A percentile compares a stretch with the other conserved stretches of the same genome.
Conservation (phyloP, 2,888 invertebrate species). For the Athalia cordata region DNA sequence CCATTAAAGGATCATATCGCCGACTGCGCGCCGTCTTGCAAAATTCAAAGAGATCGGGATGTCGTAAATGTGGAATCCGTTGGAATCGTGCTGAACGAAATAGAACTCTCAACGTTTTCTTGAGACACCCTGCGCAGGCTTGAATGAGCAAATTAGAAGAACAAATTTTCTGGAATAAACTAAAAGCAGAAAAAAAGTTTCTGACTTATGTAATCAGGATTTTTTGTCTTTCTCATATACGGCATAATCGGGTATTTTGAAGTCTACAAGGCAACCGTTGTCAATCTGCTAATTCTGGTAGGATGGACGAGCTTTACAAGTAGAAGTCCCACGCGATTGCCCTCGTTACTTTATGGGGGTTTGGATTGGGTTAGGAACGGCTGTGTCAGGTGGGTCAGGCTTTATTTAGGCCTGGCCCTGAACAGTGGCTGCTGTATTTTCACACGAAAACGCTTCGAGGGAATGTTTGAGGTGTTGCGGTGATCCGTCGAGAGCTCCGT, state of each 20-base stretch:
- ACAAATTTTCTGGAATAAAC: background rate
- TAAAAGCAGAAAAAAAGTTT: background rate
- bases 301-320: conserved; percentile 1
- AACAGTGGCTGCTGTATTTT: conserved; percentile 29
- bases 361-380: background rate
- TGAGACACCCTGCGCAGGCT: background rate
- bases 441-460: conserved; percentile 31
- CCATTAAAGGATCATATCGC: conserved; percentile 74
- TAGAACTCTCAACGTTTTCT: background rate
- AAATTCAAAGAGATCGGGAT: conserved; percentile 39
- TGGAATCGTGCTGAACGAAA: background rate
- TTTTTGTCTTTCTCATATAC: background rate
- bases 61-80: conserved; percentile 14
- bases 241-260: too few relatives aligned
- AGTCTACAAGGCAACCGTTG: background rate
- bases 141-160: background rate
- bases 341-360: conserved; percentile 12
- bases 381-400: conserved; percentile 29
- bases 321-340: background rate
- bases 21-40: conserved; percentile 53
- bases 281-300: background rate
- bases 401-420: conserved; percentile 6
- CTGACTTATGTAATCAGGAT: background rate
- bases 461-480: conserved; percentile 39
- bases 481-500: conserved; percentile 38